Base-by-base conservation (phyloP, 2,113 vertebrate species). In the Echinops telfairi region DNA sequence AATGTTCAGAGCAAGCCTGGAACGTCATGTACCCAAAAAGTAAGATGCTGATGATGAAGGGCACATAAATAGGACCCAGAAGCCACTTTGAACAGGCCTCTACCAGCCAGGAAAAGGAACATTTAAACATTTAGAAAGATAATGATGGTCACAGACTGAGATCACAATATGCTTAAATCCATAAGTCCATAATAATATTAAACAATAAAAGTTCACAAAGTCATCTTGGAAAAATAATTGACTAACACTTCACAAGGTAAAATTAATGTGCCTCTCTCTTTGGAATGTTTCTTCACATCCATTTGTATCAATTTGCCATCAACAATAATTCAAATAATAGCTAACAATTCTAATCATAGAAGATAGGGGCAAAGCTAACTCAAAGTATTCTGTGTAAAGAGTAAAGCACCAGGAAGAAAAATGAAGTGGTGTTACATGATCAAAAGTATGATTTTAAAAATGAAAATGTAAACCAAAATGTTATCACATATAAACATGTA, bases 241-340 rank as follows among this genome's bases (percentile, higher is more conserved):
- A 83, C 66, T 93, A 71, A 76, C 75, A 76, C 53, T 64, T 16
- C 27, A 38, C 7, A 83, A 23, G 36, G 62, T 78, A 43, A 88
- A 73, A 22, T 88, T 83, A 77, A 40, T 38, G 5, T 27, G 64
- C 40, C 58, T 40, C 64, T 27, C 29, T 73, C 84, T 58, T 82
- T 27, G 29, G 57, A 86, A 89, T 60, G 53, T 75, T 89, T 93
- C 66, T 94, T 93, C 36, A 93, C 79, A 86, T 33, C 19, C 22
- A 88, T 66, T 86, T 47, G 57, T 47, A 79, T 82, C 40, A 90
- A 76, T 16, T 4, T 88, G 38, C 38, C 33, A n/a, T 68, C 19
- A 60, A 57, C 22, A 36, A 22, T 36, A 36, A 22, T 22, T 82
- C 68, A 53, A 86, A 0, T 38, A 89, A 93, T 60, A 87, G 9